Conservation (phyloP, 1,140 invertebrate genomes). For the Agrypnia vestita region DNA sequence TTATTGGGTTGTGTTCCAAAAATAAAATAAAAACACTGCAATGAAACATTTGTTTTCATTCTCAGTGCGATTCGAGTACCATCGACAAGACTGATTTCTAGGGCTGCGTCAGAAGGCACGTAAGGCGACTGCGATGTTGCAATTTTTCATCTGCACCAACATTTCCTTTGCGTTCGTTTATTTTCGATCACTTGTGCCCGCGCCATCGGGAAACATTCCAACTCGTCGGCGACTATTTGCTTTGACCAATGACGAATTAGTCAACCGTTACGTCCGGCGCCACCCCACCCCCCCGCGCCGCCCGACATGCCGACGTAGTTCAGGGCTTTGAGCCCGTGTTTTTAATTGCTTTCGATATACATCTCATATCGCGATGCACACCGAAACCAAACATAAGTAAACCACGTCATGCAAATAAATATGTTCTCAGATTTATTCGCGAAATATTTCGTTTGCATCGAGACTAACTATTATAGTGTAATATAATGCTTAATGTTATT, state of each 20-base stretch:
- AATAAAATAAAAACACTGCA: too few species aligned
- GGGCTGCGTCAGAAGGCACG: too few species aligned
- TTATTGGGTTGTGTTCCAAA: too few species aligned
- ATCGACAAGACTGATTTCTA: too few species aligned
- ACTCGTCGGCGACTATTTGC: slow-evolving; percentile 57
- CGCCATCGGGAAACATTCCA: slow-evolving; percentile 46
- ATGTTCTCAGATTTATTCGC: too few species aligned
- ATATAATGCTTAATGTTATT: too few species aligned
- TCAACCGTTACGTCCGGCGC: slow-evolving; percentile 53
- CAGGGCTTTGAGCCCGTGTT: slow-evolving; percentile 54
- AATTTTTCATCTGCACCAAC: slow-evolving; percentile 21
- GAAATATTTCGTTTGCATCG: too few species aligned
- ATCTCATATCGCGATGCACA: background rate
- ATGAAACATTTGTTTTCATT: too few species aligned
- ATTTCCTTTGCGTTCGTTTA: slow-evolving; percentile 46
- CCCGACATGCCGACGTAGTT: background rate
- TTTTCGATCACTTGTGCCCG: slow-evolving; percentile 46
- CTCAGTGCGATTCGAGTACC: too few species aligned
- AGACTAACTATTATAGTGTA: too few species aligned
- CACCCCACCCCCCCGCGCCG: background rate
- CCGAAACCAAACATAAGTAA: too few species aligned
- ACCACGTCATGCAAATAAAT: too few species aligned
- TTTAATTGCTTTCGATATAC: slow-evolving; percentile 59
- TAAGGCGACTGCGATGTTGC: background rate
- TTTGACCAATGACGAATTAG: slow-evolving; percentile 61